Percentiles rank a stretch among this genome's conserved stretches.
Evolutionary conservation across 2,797 vertebrate genomes (phyloP).

Genomic region (Crocodylus rhombifer): DNA sequence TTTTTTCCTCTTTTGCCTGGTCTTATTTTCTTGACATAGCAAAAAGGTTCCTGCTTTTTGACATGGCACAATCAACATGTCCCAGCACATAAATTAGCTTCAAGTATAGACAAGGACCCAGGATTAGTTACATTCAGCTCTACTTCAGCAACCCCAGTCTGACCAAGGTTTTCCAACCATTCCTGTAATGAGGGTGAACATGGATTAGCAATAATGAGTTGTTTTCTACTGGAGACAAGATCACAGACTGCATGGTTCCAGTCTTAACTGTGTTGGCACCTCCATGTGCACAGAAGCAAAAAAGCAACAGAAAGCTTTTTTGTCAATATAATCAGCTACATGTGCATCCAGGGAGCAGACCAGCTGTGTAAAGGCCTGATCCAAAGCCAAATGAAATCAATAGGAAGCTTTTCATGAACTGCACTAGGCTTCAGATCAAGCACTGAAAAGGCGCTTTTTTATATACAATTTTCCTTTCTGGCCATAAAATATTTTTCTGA

Average conservation of each 20-base stretch:
- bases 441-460: background rate
- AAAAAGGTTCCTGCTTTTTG: background rate
- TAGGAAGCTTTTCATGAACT: background rate
- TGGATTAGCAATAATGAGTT: background rate
- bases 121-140: background rate
- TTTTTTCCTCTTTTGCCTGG: background rate
- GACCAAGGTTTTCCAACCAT: background rate
- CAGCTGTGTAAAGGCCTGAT: background rate
- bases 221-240: accelerated
- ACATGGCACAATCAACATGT: background rate
- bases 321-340: background rate
- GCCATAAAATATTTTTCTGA: background rate
- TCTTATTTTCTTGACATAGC: background rate
- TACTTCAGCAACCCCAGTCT: background rate
- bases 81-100: background rate
- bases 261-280: background rate
- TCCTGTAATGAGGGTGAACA: background rate
- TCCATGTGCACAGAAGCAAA: background rate
- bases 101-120: background rate
- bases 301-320: background rate
- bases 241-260: background rate
- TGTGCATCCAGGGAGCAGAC: background rate
- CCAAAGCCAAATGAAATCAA: background rate
- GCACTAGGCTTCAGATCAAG: background rate
- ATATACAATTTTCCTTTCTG: background rate